phyloP scores from a whole-genome alignment of 2,113 vertebrate genomes.

The Balaeniceps rex region DNA sequence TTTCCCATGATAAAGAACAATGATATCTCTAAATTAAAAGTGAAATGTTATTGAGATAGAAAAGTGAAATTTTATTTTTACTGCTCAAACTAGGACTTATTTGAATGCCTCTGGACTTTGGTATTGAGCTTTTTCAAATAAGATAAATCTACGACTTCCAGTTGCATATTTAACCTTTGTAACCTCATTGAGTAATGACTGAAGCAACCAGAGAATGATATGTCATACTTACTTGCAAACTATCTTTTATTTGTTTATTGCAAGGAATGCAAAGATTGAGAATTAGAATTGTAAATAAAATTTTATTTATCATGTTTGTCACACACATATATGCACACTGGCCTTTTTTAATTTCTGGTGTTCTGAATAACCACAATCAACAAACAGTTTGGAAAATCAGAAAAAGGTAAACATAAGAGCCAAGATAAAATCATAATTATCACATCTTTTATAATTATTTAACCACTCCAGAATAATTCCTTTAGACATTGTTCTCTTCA shows the following conservation, averaged over 20 bases:
- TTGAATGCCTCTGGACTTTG: background rate
- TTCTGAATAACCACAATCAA: background rate
- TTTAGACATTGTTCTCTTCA: background rate
- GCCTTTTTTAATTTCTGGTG: background rate
- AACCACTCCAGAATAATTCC: background rate
- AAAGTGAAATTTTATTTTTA: background rate
- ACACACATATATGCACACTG: background rate
- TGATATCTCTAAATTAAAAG: background rate
- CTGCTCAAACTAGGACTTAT: background rate
- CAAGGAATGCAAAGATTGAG: background rate
- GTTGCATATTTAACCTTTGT: background rate
- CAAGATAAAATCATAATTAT: background rate
- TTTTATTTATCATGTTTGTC: background rate
- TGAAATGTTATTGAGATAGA: background rate
- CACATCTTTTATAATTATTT: background rate
- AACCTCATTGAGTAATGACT: background rate
- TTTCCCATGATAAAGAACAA: background rate
- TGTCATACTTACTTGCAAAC: background rate
- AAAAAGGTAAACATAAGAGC: background rate
- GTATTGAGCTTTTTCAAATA: background rate
- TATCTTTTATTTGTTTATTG: background rate
- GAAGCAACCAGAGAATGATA: background rate
- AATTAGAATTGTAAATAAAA: background rate
- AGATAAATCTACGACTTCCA: background rate
- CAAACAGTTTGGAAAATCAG: background rate